phyloP scores from a whole-genome alignment of 2,888 invertebrate species.

The Esperia sulphurella region DNA sequence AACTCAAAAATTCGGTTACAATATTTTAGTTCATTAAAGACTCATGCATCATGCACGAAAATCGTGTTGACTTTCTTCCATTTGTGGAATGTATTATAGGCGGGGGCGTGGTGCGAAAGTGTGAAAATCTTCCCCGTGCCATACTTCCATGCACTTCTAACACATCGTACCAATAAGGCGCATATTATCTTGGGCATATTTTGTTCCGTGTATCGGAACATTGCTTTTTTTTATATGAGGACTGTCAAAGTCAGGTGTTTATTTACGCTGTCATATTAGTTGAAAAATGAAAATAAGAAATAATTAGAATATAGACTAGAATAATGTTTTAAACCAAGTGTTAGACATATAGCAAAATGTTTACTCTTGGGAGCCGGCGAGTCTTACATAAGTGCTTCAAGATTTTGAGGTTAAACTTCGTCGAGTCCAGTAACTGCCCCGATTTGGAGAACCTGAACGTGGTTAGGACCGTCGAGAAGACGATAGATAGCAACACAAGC shows the following conservation, averaged over 20 bases:
- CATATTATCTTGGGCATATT: no score
- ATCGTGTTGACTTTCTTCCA: no score
- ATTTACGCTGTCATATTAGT: slow-evolving; percentile 29
- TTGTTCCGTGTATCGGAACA: not conserved
- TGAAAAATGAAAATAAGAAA: slow-evolving; percentile 26
- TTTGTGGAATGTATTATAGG: no score
- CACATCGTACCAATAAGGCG: no score
- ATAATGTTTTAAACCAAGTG: slow-evolving; percentile 32
- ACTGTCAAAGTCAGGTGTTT: slow-evolving; percentile 55
- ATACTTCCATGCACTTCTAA: no score
- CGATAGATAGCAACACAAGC: slow-evolving; percentile 64
- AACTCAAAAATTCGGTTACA: no score
- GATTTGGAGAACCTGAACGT: slow-evolving; percentile 66
- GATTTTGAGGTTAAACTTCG: slow-evolving; percentile 74
- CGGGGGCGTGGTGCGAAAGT: no score
- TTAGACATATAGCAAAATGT: slow-evolving; percentile 43
- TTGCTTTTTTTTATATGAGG: slow-evolving; percentile 25
- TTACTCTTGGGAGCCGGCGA: slow-evolving; percentile 51
- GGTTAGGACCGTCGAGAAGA: slow-evolving; percentile 71
- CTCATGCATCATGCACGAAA: no score
- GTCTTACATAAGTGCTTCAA: slow-evolving; percentile 69
- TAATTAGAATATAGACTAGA: slow-evolving; percentile 38
- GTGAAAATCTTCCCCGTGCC: no score
- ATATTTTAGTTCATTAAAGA: no score
- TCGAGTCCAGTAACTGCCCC: slow-evolving; percentile 61